A percentile compares a stretch with the other conserved stretches of the same genome.
Conservation (phyloP, 2,113 vertebrate species). For the Chitala chitala region DNA sequence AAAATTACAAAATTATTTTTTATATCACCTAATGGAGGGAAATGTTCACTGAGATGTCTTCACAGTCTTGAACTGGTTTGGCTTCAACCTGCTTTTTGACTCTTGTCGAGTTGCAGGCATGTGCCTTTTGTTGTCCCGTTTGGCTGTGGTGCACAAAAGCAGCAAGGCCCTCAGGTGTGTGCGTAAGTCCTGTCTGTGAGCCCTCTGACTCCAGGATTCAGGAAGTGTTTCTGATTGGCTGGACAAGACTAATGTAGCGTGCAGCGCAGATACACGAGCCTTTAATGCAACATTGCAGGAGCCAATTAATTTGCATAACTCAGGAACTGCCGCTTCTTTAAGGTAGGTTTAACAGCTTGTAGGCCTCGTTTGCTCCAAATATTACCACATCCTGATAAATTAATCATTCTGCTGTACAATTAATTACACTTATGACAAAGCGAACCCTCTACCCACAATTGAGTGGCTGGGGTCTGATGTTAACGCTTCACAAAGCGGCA, state of each 20-base stretch:
- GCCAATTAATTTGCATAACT: slow-evolving; percentile 99
- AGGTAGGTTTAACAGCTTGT: slow-evolving; percentile 80
- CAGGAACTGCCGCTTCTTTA: slow-evolving; percentile 86
- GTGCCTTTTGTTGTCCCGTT: background rate
- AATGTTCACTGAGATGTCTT: no score
- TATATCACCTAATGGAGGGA: no score
- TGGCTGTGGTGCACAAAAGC: background rate
- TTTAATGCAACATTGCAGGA: slow-evolving; percentile 98
- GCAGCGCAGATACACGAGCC: slow-evolving; percentile 89
- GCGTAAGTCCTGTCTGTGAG: background rate
- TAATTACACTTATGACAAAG: slow-evolving; percentile 99
- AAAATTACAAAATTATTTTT: background rate
- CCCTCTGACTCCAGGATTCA: slow-evolving; percentile 71
- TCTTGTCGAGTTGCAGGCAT: background rate
- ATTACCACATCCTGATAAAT: slow-evolving; percentile 74
- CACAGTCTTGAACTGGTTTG: no score
- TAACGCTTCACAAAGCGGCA: slow-evolving; percentile 79
- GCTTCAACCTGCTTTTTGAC: background rate
- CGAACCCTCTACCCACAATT: slow-evolving; percentile 82
- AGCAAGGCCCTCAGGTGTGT: background rate
- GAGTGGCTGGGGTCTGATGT: slow-evolving; percentile 80
- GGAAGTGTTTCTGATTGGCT: slow-evolving; percentile 85
- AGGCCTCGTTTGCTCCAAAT: slow-evolving; percentile 69
- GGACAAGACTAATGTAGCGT: slow-evolving; percentile 99
- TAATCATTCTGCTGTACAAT: slow-evolving; percentile 93